phyloP scores from a whole-genome alignment of 1,140 invertebrate genomes.

The Nasonia giraulti region DNA sequence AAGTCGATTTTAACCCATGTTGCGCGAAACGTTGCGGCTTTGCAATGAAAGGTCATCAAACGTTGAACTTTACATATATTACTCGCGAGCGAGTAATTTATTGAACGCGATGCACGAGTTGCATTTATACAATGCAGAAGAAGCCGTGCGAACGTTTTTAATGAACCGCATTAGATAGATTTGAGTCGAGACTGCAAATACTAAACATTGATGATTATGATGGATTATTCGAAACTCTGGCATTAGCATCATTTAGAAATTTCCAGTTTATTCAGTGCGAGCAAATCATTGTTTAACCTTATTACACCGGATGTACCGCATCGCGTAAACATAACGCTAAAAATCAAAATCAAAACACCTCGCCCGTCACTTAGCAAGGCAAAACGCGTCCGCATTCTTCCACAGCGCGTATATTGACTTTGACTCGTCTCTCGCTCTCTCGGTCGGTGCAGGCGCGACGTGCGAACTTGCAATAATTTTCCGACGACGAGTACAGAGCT shows the following conservation, averaged over 20 bases:
- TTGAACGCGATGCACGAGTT: not conserved
- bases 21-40: not conserved
- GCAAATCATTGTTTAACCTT: too few relatives aligned
- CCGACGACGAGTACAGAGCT: conserved; percentile 3
- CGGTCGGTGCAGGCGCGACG: not conserved
- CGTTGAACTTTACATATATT: not conserved
- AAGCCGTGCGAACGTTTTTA: too few relatives aligned
- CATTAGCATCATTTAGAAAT: too few relatives aligned
- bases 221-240: too few relatives aligned
- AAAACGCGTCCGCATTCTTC: not conserved
- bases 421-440: not conserved
- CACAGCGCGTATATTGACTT: not conserved
- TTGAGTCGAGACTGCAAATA: too few relatives aligned
- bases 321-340: not conserved
- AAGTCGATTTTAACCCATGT: not conserved
- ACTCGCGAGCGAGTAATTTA: not conserved
- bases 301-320: too few relatives aligned
- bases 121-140: too few relatives aligned
- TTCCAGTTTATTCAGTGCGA: too few relatives aligned
- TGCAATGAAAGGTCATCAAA: not conserved
- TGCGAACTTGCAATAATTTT: conserved; percentile 38
- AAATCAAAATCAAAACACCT: not conserved
- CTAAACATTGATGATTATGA: too few relatives aligned
- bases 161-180: too few relatives aligned
- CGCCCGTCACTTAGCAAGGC: not conserved